Evolutionary conservation across 1,140 invertebrate species (phyloP), one percentile per base, ranked within the genome.

Genomic region (Gryllus bimaculatus): DNA sequence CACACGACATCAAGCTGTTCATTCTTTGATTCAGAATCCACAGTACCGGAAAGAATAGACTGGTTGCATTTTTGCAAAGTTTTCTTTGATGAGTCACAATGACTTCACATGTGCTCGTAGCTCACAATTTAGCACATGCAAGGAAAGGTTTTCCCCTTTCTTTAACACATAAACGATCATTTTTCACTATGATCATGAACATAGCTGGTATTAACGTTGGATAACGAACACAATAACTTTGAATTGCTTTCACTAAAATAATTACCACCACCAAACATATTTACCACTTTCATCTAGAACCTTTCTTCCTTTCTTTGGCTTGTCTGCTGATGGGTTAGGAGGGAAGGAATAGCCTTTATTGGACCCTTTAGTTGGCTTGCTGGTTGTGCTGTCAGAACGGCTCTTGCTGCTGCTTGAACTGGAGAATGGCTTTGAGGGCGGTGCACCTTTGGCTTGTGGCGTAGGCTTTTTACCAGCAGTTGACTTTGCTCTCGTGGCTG

Each of bases 271-370:
- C 88, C 88, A 90, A 83, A 88, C 88, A 88, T 90, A 91, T 88
- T 93, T 94, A 89, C 91, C 92, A 87, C 90, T 91, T 87, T 91
- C 92, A 84, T 93, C 92, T 90, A 92, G 92, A 91, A 92, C 92
- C 88, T 92, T 93, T 89, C 94, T 92, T 81, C 89, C 89, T 86
- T 93, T 92, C 79, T 82, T 83, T 21, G 79, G 79, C 73, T 80
- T 81, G 47, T 80, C 80, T 7, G 81, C 78, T 54, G 81, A 80
- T 78, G 81, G 78, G 80, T 81, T 49, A 76, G 49, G 8, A 47
- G 26, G 20, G 26, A 26, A 73, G 8, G 73, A 73, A 39, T 39
- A 39, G 8, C 13, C 73, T 47, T 79, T 79, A 26, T 47, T 8
- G 66, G 78, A 74, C 39, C 39, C 12, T 79, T 79, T 47, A 48